Percentiles rank a stretch among this genome's conserved stretches.
Evolutionary conservation across 1,140 invertebrate genomes (phyloP).

Genomic region (Harpegnathos saltator): DNA sequence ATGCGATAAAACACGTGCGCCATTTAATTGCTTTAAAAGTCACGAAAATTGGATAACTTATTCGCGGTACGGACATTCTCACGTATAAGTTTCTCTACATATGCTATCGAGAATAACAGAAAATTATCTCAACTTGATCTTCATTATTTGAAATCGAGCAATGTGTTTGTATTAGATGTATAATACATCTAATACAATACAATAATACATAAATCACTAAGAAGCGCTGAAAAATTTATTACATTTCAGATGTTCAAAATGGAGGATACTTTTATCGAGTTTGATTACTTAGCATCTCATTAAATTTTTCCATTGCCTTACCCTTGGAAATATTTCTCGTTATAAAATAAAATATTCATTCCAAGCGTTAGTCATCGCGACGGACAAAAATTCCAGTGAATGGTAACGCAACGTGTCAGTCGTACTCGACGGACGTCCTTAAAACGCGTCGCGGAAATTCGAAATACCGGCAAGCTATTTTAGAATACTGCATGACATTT

Average conservation of each 20-base stretch:
- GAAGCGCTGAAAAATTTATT: too few relatives aligned
- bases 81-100: not conserved
- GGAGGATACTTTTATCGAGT: too few relatives aligned
- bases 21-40: not conserved
- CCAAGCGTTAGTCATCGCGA: not conserved
- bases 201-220: not conserved
- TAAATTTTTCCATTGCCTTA: too few relatives aligned
- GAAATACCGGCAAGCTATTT: not conserved
- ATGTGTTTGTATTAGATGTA: too few relatives aligned
- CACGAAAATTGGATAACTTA: not conserved
- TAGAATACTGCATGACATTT: not conserved
- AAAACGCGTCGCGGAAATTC: not conserved
- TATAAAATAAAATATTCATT: not conserved
- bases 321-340: not conserved
- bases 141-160: not conserved
- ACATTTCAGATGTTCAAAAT: too few relatives aligned
- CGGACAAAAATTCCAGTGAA: not conserved
- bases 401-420: not conserved
- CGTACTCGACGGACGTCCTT: too few relatives aligned
- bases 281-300: too few relatives aligned
- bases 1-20: not conserved
- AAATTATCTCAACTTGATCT: not conserved
- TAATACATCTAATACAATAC: too few relatives aligned
- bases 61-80: not conserved
- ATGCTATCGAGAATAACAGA: not conserved